These are phyloP conservation scores for Dryomyza anilis DNA, from an alignment of 2,888 invertebrate genomes.

Conservation along the genomic window DNA sequence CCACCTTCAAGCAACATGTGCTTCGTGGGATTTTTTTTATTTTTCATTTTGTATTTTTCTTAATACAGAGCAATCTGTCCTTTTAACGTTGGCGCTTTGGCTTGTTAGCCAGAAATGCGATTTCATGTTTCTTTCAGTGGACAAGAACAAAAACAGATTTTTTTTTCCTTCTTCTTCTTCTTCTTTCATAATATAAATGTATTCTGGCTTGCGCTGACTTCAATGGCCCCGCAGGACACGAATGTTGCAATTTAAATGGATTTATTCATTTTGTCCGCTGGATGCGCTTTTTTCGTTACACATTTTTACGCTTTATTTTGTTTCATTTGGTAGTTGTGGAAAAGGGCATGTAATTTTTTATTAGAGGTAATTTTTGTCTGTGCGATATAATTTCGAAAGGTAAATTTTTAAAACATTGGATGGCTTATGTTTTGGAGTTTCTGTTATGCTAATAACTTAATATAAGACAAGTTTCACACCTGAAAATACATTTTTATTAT, in stretches of 20 bases:
- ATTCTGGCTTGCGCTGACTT: slow-evolving; percentile 32
- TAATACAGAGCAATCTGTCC: slow-evolving; percentile 47
- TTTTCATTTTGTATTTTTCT: too few species aligned
- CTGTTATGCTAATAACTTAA: too few species aligned
- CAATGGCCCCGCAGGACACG: slow-evolving; percentile 50
- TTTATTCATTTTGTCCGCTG: slow-evolving; percentile 49
- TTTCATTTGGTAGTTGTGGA: not conserved
- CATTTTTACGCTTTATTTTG: not conserved
- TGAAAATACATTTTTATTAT: too few species aligned
- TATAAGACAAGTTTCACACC: too few species aligned
- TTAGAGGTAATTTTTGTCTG: not conserved
- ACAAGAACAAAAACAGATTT: not conserved
- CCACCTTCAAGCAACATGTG: too few species aligned
- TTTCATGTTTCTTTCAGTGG: slow-evolving; percentile 26
- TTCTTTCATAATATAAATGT: slow-evolving; percentile 26
- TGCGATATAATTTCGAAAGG: too few species aligned
- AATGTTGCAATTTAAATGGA: slow-evolving; percentile 55
- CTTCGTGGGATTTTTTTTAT: too few species aligned
- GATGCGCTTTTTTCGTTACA: slow-evolving; percentile 24
- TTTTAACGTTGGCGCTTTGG: slow-evolving; percentile 46
- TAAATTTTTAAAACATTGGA: too few species aligned
- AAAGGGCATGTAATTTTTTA: not conserved
- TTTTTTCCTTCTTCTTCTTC: not conserved
- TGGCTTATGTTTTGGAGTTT: too few species aligned
- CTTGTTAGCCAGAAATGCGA: slow-evolving; percentile 34